Evolutionary conservation across 1,140 invertebrate species (phyloP).

Genomic region (Temnothorax longispinosus): DNA sequence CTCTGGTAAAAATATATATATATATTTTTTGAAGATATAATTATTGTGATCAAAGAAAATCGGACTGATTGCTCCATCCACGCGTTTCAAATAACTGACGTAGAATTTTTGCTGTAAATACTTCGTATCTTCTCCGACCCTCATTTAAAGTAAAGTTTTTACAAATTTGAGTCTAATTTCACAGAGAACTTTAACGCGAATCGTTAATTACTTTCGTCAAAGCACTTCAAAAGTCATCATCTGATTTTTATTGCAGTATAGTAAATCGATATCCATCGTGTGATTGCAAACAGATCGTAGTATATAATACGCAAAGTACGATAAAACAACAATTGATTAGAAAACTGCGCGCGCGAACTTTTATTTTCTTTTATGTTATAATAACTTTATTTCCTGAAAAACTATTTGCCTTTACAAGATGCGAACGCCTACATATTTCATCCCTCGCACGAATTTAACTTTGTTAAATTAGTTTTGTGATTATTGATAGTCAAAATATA

Average conservation of each 20-base stretch:
- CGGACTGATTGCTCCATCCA: background rate
- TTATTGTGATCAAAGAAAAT: background rate
- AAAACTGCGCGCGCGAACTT: background rate
- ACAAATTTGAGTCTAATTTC: background rate
- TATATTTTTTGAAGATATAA: background rate
- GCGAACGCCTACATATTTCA: background rate
- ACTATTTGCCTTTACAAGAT: background rate
- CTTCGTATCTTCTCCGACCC: background rate
- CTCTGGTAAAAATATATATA: background rate
- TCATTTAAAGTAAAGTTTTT: background rate
- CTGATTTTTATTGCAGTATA: background rate
- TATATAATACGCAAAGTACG: background rate
- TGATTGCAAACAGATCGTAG: background rate
- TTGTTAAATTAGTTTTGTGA: background rate
- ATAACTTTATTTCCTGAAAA: background rate
- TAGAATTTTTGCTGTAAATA: background rate
- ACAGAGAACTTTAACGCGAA: background rate
- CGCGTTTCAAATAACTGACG: background rate
- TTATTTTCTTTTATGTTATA: background rate
- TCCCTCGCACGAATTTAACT: background rate
- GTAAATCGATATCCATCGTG: constrained; percentile 3
- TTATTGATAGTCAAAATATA: background rate
- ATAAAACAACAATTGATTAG: background rate
- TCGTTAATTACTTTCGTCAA: constrained; percentile 8
- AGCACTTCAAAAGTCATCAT: constrained; percentile 2